Base-by-base conservation (phyloP, 2,888 invertebrate species). In the Drosophila rubida region DNA sequence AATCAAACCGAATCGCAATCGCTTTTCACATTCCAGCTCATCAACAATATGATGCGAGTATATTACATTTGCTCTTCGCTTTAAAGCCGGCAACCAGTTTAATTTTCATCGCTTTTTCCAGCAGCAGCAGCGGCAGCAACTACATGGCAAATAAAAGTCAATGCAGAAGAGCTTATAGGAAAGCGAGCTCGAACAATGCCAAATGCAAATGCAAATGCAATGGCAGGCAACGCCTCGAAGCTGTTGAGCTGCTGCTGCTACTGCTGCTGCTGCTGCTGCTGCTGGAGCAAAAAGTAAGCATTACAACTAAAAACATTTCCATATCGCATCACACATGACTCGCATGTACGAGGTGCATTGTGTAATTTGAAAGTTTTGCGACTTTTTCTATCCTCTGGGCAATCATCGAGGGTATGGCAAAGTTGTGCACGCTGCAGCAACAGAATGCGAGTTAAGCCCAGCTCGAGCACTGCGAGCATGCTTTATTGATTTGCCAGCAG, bases 391-490 rank as follows among this genome's bases (percentile, higher is more conserved):
- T 37, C 68, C 54, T 46, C 14, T 11, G 42, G 30, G 30, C 32
- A 32, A 42, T 53, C n/a, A n/a, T n/a, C 23, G 44, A 54, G 54
- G 54, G 32, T 32, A 44, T 54, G 11, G 42, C 37, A 51, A 63
- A 25, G 44, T 54, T 54, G 51, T 51, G 11, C 25, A 39, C 48
- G 48, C 14, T 11, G 14, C 14, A 23, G 8, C 8, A 0, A 4
- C 5, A 32, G 1, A 14, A 46, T 30, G 25, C 27, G 27, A 19
- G 23, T 51, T 2, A 8, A 39, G 39, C 4, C 16, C 7, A 41
- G n/a, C 13, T 27, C 1, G 25, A 27, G 11, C 11, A 49, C 35
- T 14, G 22, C 22, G 11, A n/a, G 32, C n/a, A n/a, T 32, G 0
- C 27, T 11, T n/a, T 13, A 13, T 13, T 35, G 1, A 35, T 35